These are phyloP conservation scores for Himalopsyche anomala DNA, from an alignment of 2,888 invertebrate species.

Conservation along the genomic window DNA sequence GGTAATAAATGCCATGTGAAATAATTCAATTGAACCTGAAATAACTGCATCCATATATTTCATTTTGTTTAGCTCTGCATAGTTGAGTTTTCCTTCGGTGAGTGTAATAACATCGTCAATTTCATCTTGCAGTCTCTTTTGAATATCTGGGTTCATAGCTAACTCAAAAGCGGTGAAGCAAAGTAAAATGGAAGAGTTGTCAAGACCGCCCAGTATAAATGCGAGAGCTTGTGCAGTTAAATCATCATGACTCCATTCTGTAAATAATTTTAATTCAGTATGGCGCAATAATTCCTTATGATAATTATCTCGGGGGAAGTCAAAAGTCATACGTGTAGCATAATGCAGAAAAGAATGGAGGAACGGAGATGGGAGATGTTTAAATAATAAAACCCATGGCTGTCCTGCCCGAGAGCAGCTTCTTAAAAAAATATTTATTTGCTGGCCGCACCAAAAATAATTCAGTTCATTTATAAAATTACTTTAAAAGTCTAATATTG, in stretches of 20 bases:
- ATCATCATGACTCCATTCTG: slow-evolving; percentile 73
- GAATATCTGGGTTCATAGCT: slow-evolving; percentile 71
- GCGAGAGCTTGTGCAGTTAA: slow-evolving; percentile 73
- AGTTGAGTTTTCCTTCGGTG: slow-evolving; percentile 69
- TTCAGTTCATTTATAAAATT: too few species aligned
- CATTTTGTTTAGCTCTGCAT: slow-evolving; percentile 72
- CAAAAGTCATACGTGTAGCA: too few species aligned
- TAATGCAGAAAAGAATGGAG: too few species aligned
- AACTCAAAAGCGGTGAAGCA: slow-evolving; percentile 72
- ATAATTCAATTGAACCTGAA: slow-evolving; percentile 64
- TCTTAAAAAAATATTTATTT: too few species aligned
- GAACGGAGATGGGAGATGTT: too few species aligned
- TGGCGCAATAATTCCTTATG: too few species aligned
- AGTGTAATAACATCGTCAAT: slow-evolving; percentile 66
- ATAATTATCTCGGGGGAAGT: too few species aligned
- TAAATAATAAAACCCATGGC: too few species aligned
- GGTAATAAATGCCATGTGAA: too few species aligned
- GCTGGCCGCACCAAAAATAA: too few species aligned
- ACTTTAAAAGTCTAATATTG: too few species aligned
- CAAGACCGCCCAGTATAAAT: slow-evolving; percentile 75
- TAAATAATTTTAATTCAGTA: slow-evolving; percentile 54
- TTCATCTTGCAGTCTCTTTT: slow-evolving; percentile 71
- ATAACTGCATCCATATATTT: slow-evolving; percentile 74
- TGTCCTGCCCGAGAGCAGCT: too few species aligned
- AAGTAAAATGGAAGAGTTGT: slow-evolving; percentile 71